Evolutionary conservation across 1,140 invertebrate genomes (phyloP).

Genomic region (Penaeus vannamei): DNA sequence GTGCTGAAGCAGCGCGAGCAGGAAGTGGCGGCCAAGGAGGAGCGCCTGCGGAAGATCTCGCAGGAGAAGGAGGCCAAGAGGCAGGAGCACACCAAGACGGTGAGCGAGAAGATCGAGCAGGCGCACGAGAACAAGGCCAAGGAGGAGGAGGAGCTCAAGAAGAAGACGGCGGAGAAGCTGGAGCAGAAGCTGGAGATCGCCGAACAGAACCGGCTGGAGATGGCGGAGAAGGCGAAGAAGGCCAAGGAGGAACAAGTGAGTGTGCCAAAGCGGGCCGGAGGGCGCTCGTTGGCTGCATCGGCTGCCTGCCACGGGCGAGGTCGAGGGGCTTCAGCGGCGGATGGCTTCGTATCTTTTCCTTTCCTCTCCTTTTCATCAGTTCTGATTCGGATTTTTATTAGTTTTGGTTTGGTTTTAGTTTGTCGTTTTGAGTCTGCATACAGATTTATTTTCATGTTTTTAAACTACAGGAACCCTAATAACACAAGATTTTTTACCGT

Average conservation of each 20-base stretch:
- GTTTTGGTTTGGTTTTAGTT: no score
- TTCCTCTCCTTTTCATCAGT: no score
- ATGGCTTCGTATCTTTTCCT: no score
- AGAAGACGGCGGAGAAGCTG: conserved; percentile 59
- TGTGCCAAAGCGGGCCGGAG: neutral
- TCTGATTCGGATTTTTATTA: no score
- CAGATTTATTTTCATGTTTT: no score
- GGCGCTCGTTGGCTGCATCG: no score
- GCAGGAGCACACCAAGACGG: conserved; percentile 9
- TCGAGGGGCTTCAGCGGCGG: no score
- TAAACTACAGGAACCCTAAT: no score
- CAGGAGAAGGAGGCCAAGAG: conserved; percentile 57
- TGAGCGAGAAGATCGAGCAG: conserved; percentile 59
- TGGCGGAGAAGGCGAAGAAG: conserved; percentile 54
- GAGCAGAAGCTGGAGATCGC: conserved; percentile 64
- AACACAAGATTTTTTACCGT: no score
- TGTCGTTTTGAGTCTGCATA: no score
- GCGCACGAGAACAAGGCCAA: conserved; percentile 57
- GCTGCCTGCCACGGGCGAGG: no score
- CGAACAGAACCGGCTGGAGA: conserved; percentile 59
- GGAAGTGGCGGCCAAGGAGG: conserved; percentile 56
- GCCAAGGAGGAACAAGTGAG: conserved; percentile 58
- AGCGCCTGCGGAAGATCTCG: conserved; percentile 57
- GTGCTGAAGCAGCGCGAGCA: conserved; percentile 48
- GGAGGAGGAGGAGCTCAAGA: conserved; percentile 61